These are phyloP conservation scores for Notothenia coriiceps DNA, from an alignment of 2,113 vertebrate genomes.

Conservation along the genomic window DNA sequence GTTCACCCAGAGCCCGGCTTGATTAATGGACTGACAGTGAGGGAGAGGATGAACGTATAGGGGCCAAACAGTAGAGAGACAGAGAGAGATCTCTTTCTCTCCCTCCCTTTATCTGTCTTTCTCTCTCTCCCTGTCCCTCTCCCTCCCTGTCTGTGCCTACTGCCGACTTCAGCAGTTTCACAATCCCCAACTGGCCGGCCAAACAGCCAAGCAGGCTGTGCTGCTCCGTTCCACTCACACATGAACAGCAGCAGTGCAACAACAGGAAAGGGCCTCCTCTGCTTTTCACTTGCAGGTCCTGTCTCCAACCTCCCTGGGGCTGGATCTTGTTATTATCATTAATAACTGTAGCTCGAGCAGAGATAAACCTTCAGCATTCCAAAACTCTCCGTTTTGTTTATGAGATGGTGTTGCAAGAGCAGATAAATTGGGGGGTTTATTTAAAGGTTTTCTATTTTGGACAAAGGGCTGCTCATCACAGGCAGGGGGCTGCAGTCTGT, in stretches of 20 bases:
- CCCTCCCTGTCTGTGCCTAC: conserved; percentile 64
- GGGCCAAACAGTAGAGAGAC: conserved; percentile 78
- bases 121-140: conserved; percentile 43
- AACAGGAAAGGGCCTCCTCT: conserved; percentile 81
- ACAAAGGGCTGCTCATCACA: conserved; percentile 72
- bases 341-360: conserved; percentile 72
- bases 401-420: conserved; percentile 80
- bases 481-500: conserved; percentile 22
- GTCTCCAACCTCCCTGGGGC: conserved; percentile 77
- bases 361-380: conserved; percentile 85
- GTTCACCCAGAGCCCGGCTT: conserved; percentile 51
- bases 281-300: conserved; percentile 75
- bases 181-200: conserved; percentile 77
- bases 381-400: conserved; percentile 79
- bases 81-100: conserved; percentile 67
- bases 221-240: conserved; percentile 74
- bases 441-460: conserved; percentile 84
- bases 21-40: conserved; percentile 76
- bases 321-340: conserved; percentile 80
- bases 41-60: conserved; percentile 50
- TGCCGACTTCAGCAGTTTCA: conserved; percentile 87
- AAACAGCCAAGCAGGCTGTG: conserved; percentile 67
- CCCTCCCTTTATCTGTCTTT: conserved; percentile 29
- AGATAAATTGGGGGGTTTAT: conserved; percentile 81
- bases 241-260: conserved; percentile 72